Evolutionary conservation across 2,113 vertebrate genomes (phyloP).

Genomic region (Dendrocopos noguchii): DNA sequence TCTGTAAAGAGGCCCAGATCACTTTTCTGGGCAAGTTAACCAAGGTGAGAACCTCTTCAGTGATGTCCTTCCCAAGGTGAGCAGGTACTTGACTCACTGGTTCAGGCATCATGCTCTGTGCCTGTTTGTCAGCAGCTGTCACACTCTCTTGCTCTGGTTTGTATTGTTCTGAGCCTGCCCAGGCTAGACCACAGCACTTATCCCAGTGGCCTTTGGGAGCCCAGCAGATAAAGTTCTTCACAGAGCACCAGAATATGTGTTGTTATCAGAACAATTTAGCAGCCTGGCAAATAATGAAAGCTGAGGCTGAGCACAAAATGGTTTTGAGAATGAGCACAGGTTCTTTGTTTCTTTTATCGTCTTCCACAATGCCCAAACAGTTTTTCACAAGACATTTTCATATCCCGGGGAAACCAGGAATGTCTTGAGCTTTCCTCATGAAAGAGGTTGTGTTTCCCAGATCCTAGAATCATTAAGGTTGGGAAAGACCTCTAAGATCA

Average conservation of each 20-base stretch:
- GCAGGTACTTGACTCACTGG: background rate
- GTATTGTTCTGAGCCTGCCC: background rate
- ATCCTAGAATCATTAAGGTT: background rate
- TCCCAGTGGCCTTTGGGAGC: background rate
- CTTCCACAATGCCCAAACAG: background rate
- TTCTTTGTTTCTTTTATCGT: background rate
- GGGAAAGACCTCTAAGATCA: too few relatives aligned
- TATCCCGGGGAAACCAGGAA: background rate
- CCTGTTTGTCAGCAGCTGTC: constrained; percentile 29
- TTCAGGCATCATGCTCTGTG: background rate
- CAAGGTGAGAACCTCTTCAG: background rate
- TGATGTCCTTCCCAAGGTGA: background rate
- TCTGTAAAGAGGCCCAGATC: background rate
- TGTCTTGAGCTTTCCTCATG: background rate
- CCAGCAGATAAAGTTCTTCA: background rate
- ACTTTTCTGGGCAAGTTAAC: background rate
- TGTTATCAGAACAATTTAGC: background rate
- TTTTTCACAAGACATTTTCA: background rate
- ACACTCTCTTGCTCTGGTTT: background rate
- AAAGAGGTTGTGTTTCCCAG: background rate
- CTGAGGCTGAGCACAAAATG: background rate
- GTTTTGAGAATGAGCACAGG: background rate
- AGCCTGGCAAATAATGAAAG: background rate
- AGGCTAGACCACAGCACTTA: background rate
- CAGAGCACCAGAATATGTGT: background rate